Percentiles rank a stretch among this genome's conserved stretches.
phyloP scores from a whole-genome alignment of 2,113 vertebrate genomes.

The Bubo bubo region DNA sequence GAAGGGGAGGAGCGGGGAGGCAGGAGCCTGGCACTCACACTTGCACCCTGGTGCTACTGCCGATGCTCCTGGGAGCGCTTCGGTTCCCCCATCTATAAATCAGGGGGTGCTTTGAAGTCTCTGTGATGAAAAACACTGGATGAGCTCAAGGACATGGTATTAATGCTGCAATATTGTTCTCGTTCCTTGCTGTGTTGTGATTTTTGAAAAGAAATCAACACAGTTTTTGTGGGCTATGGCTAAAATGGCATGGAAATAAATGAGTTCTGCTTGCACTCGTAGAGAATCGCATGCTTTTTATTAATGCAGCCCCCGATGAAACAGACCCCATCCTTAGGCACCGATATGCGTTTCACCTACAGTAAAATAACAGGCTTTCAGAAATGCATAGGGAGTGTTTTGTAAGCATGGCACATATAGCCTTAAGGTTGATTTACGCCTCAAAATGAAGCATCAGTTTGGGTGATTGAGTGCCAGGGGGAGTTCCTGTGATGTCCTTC shows the following conservation, averaged over 20 bases:
- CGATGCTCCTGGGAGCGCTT: rapidly evolving
- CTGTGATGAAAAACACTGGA: neutral
- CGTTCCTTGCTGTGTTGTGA: neutral
- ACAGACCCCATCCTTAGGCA: neutral
- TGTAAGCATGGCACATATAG: neutral
- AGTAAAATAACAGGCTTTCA: neutral
- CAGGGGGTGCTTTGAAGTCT: neutral
- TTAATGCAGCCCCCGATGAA: neutral
- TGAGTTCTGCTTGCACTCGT: neutral
- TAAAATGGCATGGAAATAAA: neutral
- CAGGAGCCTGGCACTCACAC: neutral
- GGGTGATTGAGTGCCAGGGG: neutral
- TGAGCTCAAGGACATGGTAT: neutral
- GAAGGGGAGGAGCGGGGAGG: neutral
- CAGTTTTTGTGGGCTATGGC: neutral
- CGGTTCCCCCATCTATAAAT: neutral
- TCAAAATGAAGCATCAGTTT: neutral
- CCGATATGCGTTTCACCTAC: neutral
- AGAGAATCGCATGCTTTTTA: neutral
- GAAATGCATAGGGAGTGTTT: neutral
- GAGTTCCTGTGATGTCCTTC: neutral
- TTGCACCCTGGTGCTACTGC: neutral
- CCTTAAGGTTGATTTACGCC: neutral
- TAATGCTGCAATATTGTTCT: neutral
- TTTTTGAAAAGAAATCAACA: neutral